These are phyloP conservation scores for Scleropages formosus DNA, from an alignment of 2,797 vertebrate species.

Conservation along the genomic window DNA sequence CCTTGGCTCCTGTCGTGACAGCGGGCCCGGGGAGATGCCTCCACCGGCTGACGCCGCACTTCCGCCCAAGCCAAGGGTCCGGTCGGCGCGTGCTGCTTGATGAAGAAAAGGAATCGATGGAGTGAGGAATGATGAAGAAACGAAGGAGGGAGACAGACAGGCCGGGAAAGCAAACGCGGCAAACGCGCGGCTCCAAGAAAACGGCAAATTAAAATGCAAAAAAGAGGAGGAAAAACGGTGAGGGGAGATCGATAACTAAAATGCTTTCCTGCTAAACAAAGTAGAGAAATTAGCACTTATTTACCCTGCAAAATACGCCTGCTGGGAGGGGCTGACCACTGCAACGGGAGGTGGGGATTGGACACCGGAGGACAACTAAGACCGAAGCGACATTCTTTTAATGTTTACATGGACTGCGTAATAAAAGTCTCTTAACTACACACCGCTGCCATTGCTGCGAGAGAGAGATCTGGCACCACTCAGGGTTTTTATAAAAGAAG, in stretches of 20 bases:
- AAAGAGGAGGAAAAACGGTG: constrained; percentile 21
- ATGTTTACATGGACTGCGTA: constrained; percentile 18
- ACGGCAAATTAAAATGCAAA: constrained; percentile 45
- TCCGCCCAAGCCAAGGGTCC: constrained; percentile 65
- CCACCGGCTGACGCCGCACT: constrained; percentile 70
- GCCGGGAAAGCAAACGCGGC: constrained; percentile 57
- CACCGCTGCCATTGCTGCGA: constrained; percentile 13
- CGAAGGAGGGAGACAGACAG: constrained; percentile 68
- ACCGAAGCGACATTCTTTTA: background rate
- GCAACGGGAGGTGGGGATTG: background rate
- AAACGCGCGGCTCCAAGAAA: constrained; percentile 40
- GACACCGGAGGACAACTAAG: background rate
- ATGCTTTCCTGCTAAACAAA: constrained; percentile 28
- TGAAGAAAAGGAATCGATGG: constrained; percentile 84
- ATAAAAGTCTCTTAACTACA: constrained; percentile 24
- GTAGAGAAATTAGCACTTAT: constrained; percentile 15
- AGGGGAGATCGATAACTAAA: constrained; percentile 35
- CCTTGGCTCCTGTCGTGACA: constrained; percentile 53
- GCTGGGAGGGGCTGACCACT: too few relatives aligned
- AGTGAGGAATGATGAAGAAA: constrained; percentile 89
- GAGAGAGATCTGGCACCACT: background rate
- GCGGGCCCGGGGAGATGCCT: constrained; percentile 59
- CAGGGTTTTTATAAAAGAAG: constrained; percentile 9
- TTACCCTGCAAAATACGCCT: background rate
- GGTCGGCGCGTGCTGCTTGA: constrained; percentile 62